A percentile compares a stretch with the other conserved stretches of the same genome.
Conservation (phyloP, 2,888 invertebrate species). For the Drosophila cracens region DNA sequence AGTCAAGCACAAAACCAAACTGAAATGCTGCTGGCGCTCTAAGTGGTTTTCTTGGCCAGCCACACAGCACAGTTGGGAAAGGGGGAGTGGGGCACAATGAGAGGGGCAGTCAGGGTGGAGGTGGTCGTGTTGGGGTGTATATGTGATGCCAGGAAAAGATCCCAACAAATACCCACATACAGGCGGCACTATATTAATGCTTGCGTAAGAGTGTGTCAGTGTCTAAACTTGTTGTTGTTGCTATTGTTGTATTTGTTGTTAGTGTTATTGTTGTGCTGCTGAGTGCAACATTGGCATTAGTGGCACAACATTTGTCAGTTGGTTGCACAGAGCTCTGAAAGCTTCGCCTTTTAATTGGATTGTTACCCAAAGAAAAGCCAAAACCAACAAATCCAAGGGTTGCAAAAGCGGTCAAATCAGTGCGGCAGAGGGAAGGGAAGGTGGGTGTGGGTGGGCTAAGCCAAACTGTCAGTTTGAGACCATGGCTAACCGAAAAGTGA, state of each 20-base stretch:
- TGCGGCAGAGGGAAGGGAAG: background rate
- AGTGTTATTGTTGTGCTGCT: conserved; percentile 28
- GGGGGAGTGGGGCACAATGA: background rate
- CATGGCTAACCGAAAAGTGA: conserved; percentile 6
- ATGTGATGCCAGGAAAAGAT: conserved; percentile 15
- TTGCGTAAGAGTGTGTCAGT: conserved; percentile 33
- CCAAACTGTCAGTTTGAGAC: conserved; percentile 33
- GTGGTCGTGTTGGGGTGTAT: background rate
- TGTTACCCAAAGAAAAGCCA: conserved; percentile 34
- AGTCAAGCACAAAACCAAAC: conserved; percentile 69
- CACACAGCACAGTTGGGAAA: conserved; percentile 17
- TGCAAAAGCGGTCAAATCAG: conserved; percentile 7
- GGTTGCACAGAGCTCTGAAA: conserved; percentile 34
- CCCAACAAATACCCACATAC: conserved; percentile 4
- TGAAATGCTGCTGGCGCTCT: conserved; percentile 60
- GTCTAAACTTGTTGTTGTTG: conserved; percentile 24
- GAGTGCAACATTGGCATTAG: conserved; percentile 43
- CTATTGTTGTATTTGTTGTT: background rate
- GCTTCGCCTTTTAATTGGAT: conserved; percentile 40
- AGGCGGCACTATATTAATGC: conserved; percentile 28
- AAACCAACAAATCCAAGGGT: conserved; percentile 23
- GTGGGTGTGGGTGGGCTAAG: background rate
- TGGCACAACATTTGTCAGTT: conserved; percentile 47
- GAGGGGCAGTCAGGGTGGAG: background rate
- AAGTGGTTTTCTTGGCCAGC: conserved; percentile 56